phyloP scores from a whole-genome alignment of 2,113 vertebrate genomes.

The Pycnonotus jocosus region DNA sequence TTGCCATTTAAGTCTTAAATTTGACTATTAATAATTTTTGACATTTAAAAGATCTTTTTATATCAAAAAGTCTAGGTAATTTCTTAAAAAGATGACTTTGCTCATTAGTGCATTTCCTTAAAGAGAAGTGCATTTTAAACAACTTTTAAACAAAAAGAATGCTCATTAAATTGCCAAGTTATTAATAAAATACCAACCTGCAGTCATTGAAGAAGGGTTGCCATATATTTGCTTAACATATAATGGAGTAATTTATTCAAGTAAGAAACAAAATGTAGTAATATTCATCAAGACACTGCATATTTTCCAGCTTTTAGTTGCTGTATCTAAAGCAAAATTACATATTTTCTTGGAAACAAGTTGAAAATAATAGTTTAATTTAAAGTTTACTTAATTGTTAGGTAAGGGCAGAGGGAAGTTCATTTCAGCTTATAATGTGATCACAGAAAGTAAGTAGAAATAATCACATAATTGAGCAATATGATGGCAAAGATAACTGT shows the following conservation, averaged over 20 bases:
- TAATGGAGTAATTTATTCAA: background rate
- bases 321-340: background rate
- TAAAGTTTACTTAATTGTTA: background rate
- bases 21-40: slow-evolving; percentile 65
- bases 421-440: background rate
- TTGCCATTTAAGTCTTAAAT: slow-evolving; percentile 60
- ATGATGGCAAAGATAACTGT: background rate
- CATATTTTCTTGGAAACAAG: background rate
- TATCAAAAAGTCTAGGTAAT: background rate
- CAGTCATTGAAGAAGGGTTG: background rate
- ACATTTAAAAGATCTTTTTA: slow-evolving; percentile 23
- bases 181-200: background rate
- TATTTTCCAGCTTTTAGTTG: background rate
- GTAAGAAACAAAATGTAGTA: background rate
- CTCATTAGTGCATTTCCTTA: background rate
- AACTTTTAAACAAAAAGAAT: background rate
- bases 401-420: background rate
- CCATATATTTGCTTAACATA: background rate
- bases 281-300: background rate
- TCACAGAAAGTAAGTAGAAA: background rate
- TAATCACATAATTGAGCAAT: background rate
- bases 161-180: background rate
- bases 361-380: background rate
- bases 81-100: slow-evolving; percentile 7
- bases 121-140: background rate